Evolutionary conservation across 2,113 vertebrate genomes (phyloP).

Genomic region (Sprattus sprattus): DNA sequence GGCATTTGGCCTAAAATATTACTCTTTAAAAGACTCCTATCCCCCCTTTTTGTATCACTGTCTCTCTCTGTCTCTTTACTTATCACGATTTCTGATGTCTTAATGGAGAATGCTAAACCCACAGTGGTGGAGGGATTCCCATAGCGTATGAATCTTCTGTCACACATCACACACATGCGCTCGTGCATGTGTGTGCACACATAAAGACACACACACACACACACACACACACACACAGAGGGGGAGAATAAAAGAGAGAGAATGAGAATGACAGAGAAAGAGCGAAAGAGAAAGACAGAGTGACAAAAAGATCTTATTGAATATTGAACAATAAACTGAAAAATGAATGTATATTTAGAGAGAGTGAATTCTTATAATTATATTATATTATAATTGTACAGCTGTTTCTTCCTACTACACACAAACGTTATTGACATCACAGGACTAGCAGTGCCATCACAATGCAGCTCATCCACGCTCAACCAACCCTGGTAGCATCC

Average conservation of each 20-base stretch:
- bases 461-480: no score
- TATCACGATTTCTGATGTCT: constrained; percentile 6
- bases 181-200: no score
- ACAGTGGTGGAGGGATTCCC: not conserved
- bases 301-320: no score
- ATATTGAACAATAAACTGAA: no score
- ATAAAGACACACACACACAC: no score
- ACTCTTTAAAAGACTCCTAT: not conserved
- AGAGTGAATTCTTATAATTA: not conserved
- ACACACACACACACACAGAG: no score
- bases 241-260: no score
- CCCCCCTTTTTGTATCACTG: not conserved
- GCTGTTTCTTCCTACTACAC: no score
- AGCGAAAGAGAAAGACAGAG: not conserved
- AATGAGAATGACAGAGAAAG: not conserved
- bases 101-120: not conserved
- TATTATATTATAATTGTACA: no score
- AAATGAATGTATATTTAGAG: not conserved
- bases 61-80: constrained; percentile 34
- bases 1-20: not conserved
- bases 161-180: not conserved
- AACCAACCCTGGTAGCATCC: not conserved
- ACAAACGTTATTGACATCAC: not conserved
- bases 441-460: not conserved
- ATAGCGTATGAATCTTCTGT: not conserved